Percentiles rank a stretch among this genome's conserved stretches.
phyloP scores from a whole-genome alignment of 2,888 invertebrate genomes.

The Apodemia zela region DNA sequence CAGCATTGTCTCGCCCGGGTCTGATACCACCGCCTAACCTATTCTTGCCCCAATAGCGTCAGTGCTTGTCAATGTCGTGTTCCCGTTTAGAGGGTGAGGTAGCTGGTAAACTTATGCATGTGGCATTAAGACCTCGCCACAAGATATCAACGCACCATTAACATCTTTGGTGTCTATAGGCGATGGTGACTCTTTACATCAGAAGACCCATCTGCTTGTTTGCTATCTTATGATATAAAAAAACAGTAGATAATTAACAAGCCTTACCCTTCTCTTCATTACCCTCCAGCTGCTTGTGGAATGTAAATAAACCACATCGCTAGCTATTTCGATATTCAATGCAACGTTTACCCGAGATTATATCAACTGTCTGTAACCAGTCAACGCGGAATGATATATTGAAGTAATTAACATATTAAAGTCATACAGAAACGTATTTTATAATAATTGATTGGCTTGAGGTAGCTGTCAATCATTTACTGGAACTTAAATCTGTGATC shows the following conservation, averaged over 20 bases:
- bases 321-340: background rate
- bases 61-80: too few species aligned
- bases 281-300: background rate
- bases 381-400: conserved; percentile 4
- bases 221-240: too few species aligned
- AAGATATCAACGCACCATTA: too few species aligned
- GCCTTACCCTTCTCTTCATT: background rate
- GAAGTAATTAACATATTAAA: conserved; percentile 9
- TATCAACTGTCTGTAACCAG: background rate
- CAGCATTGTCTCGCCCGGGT: too few species aligned
- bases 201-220: too few species aligned
- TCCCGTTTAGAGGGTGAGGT: too few species aligned
- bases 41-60: too few species aligned
- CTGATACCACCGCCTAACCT: too few species aligned
- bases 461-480: background rate
- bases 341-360: background rate
- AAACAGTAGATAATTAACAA: background rate
- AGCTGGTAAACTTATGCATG: too few species aligned
- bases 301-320: background rate
- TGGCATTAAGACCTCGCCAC: too few species aligned
- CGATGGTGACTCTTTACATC: too few species aligned
- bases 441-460: background rate
- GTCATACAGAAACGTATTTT: conserved; percentile 3
- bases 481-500: background rate
- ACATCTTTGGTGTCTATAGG: too few species aligned